Evolutionary conservation across 1,140 invertebrate species (phyloP).

Genomic region (Cydia pomonella): DNA sequence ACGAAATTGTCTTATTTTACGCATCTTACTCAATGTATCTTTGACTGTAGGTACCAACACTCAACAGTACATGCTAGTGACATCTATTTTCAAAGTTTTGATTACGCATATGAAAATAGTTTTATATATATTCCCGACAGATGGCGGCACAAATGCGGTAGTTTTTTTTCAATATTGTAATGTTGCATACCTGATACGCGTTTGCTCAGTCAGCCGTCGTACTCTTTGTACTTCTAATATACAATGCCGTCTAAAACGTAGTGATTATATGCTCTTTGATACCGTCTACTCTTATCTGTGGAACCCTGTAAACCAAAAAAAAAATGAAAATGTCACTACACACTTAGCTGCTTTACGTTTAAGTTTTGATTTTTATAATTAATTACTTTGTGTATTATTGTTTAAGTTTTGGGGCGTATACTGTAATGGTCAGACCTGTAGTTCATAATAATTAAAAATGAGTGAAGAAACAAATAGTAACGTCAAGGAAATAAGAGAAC

Average conservation of each 20-base stretch:
- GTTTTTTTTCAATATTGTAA: neutral
- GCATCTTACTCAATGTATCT: no score
- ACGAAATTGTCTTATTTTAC: no score
- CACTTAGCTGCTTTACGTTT: neutral
- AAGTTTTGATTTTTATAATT: conserved; percentile 16
- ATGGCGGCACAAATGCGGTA: conserved; percentile 1
- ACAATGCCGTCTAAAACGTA: no score
- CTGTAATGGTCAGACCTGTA: neutral
- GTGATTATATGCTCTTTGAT: neutral
- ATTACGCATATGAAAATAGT: neutral
- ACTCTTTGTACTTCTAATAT: neutral
- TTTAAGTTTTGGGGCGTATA: neutral
- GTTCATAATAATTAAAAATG: conserved; percentile 44
- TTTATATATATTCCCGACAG: neutral
- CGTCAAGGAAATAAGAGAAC: conserved; percentile 64
- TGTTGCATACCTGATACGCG: neutral
- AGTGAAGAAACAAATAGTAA: conserved; percentile 53
- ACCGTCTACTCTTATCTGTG: neutral
- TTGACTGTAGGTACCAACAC: no score
- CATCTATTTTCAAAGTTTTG: neutral
- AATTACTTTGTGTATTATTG: neutral
- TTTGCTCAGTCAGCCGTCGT: neutral
- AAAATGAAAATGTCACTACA: neutral
- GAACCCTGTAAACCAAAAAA: neutral
- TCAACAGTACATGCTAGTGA: neutral